Conservation (phyloP, 2,888 invertebrate species). For the Ditula angustiorana region DNA sequence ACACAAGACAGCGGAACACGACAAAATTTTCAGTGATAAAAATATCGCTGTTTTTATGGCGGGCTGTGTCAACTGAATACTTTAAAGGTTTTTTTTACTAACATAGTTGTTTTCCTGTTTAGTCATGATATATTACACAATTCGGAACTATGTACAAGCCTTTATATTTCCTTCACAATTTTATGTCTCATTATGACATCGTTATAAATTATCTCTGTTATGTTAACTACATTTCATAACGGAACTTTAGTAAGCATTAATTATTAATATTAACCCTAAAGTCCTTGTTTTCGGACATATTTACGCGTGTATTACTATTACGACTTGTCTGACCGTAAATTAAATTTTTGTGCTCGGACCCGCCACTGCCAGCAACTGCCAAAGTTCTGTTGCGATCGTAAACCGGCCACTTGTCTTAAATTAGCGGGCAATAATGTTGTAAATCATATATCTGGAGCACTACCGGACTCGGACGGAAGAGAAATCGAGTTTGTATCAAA, state of each 20-base stretch:
- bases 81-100: no score
- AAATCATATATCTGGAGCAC: constrained; percentile 58
- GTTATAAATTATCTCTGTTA: not conserved
- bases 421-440: constrained; percentile 61
- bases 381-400: constrained; percentile 48
- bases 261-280: not conserved
- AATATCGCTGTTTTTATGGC: no score
- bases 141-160: not conserved
- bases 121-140: not conserved
- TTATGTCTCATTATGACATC: not conserved
- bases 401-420: constrained; percentile 70
- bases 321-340: constrained; percentile 11
- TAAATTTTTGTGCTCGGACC: constrained; percentile 8
- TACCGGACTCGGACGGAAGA: constrained; percentile 7
- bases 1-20: no score
- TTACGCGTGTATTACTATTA: not conserved
- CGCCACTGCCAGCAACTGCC: constrained; percentile 23
- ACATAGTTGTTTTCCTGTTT: not conserved
- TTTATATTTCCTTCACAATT: not conserved
- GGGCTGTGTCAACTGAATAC: no score
- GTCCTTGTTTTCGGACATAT: not conserved
- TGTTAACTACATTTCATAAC: not conserved
- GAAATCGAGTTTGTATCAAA: not conserved
- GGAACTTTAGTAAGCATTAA: not conserved
- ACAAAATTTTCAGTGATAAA: no score